phyloP scores from a whole-genome alignment of 1,140 invertebrate species.

The Cherax destructor region DNA sequence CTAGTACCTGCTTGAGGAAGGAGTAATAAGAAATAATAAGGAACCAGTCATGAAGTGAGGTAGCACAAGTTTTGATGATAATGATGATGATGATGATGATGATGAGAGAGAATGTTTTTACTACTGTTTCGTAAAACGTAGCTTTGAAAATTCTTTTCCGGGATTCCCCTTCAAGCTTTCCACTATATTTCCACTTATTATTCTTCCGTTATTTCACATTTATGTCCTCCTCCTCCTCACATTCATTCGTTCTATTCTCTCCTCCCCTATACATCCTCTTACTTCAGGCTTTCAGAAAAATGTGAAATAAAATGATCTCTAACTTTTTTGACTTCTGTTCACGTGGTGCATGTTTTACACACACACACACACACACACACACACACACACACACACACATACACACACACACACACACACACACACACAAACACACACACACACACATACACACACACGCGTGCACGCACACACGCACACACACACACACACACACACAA shows the following conservation, averaged over 20 bases:
- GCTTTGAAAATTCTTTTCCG: no score
- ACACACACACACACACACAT: neutral
- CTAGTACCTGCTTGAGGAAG: no score
- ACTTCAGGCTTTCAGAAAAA: neutral
- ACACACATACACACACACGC: neutral
- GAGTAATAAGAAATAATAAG: no score
- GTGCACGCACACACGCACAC: no score
- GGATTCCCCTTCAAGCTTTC: no score
- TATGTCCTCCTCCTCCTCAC: neutral
- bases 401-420: neutral
- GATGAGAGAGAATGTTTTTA: no score
- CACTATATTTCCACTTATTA: no score
- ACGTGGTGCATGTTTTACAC: neutral
- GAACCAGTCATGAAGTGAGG: no score
- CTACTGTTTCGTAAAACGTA: no score
- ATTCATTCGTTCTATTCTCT: neutral
- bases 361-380: neutral
- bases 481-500: no score
- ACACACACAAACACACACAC: neutral
- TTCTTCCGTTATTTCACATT: neutral
- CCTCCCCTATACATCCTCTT: neutral
- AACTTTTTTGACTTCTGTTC: neutral
- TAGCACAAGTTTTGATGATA: no score
- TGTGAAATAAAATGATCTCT: neutral
- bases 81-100: no score